These are phyloP conservation scores for Cosmopolites sordidus DNA, from an alignment of 2,888 invertebrate genomes.

Conservation along the genomic window DNA sequence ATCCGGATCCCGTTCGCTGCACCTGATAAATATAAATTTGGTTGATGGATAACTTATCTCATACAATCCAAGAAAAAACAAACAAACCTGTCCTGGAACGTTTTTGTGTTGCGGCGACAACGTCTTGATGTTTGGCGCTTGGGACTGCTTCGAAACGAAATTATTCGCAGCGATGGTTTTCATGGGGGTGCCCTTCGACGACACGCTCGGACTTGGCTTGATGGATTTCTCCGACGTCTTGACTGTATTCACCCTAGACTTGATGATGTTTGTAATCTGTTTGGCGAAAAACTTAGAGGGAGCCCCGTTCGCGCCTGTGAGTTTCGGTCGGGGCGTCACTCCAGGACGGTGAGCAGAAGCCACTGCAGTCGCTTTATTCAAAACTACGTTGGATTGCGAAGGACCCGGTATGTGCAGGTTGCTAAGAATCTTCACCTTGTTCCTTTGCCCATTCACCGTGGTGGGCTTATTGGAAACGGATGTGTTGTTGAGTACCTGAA, in stretches of 20 bases:
- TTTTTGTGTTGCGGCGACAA: constrained; percentile 41
- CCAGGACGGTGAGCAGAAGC: constrained; percentile 9
- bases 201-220: not conserved
- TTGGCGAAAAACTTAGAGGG: constrained; percentile 43
- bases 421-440: constrained; percentile 47
- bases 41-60: no score
- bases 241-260: not conserved
- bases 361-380: constrained; percentile 38
- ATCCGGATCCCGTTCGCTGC: constrained; percentile 42
- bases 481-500: constrained; percentile 32
- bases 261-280: constrained; percentile 3
- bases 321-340: constrained; percentile 39
- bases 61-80: no score
- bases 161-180: constrained; percentile 42
- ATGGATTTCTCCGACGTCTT: not conserved
- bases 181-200: constrained; percentile 33
- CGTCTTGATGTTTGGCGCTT: constrained; percentile 39
- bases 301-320: constrained; percentile 40
- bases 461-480: constrained; percentile 27
- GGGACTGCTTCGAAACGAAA: constrained; percentile 35
- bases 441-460: constrained; percentile 44
- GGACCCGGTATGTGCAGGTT: constrained; percentile 39
- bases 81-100: constrained; percentile 24
- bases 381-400: constrained; percentile 38
- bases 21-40: constrained; percentile 30